These are phyloP conservation scores for Dreissena polymorpha DNA, from an alignment of 1,140 invertebrate species.

Conservation along the genomic window DNA sequence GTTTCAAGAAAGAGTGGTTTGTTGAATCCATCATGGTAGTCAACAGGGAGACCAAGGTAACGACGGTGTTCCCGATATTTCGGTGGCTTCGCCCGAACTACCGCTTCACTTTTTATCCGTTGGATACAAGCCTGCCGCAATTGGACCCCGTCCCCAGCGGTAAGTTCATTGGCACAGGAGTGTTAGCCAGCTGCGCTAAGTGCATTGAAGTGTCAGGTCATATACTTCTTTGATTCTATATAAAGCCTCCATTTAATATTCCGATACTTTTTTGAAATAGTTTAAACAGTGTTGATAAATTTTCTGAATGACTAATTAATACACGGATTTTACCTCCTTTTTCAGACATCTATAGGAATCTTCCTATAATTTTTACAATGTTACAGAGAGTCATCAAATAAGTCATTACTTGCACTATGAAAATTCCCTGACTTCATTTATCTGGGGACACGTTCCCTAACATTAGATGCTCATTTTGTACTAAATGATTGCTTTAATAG, in stretches of 20 bases:
- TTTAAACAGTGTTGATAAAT: not conserved
- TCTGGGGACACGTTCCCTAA: no score
- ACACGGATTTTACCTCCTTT: not conserved
- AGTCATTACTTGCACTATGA: no score
- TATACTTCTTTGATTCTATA: no score
- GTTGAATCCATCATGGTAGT: slow-evolving; percentile 78
- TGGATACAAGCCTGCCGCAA: slow-evolving; percentile 79
- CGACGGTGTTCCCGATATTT: slow-evolving; percentile 79
- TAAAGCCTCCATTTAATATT: not conserved
- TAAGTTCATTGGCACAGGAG: not conserved
- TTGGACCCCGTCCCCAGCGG: slow-evolving; percentile 66
- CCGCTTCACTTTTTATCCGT: slow-evolving; percentile 77
- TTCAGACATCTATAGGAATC: not conserved
- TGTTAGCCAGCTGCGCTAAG: no score
- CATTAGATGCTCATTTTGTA: no score
- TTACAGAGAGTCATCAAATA: no score
- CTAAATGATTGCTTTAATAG: no score
- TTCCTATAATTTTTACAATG: no score
- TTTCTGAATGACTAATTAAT: not conserved
- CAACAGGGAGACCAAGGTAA: slow-evolving; percentile 66
- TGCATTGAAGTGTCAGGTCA: no score
- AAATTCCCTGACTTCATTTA: no score
- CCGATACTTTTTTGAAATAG: not conserved
- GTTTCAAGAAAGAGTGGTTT: slow-evolving; percentile 78
- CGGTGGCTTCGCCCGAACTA: slow-evolving; percentile 79